These are phyloP conservation scores for Pangasius mekongensis DNA, from an alignment of 2,797 vertebrate genomes.

Conservation along the genomic window DNA sequence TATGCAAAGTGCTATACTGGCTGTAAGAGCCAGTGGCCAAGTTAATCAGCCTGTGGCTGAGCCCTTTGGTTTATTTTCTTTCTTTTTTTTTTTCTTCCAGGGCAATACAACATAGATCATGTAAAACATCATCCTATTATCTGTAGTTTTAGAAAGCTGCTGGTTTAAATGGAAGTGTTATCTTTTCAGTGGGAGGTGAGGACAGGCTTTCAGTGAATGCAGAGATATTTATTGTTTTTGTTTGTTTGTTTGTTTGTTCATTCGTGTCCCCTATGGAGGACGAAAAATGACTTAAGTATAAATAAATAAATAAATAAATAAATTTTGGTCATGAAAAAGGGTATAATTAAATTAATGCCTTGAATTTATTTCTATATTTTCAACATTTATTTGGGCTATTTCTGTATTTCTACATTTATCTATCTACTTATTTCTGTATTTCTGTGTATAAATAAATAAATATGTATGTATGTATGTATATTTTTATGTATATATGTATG, in stretches of 20 bases:
- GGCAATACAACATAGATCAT: neutral
- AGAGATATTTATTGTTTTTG: too few species aligned
- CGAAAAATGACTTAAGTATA: too few species aligned
- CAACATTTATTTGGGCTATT: too few species aligned
- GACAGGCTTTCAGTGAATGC: neutral
- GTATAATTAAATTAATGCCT: too few species aligned
- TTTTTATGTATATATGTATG: too few species aligned
- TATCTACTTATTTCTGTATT: too few species aligned
- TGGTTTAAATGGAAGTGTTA: neutral
- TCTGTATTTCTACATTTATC: too few species aligned
- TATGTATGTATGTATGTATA: too few species aligned
- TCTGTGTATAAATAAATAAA: too few species aligned
- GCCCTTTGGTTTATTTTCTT: neutral
- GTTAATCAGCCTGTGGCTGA: neutral
- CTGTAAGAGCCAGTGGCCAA: neutral
- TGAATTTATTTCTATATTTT: too few species aligned
- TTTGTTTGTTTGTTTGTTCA: neutral
- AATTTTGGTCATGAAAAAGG: too few species aligned
- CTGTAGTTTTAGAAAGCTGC: neutral
- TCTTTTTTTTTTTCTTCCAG: neutral
- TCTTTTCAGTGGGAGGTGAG: neutral
- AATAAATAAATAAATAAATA: too few species aligned
- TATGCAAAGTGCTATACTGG: neutral
- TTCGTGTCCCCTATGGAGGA: neutral
- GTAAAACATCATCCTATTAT: neutral